Evolutionary conservation across 2,797 vertebrate species (phyloP), one percentile per base, ranked within the genome.

Genomic region (Lophura swinhoii): DNA sequence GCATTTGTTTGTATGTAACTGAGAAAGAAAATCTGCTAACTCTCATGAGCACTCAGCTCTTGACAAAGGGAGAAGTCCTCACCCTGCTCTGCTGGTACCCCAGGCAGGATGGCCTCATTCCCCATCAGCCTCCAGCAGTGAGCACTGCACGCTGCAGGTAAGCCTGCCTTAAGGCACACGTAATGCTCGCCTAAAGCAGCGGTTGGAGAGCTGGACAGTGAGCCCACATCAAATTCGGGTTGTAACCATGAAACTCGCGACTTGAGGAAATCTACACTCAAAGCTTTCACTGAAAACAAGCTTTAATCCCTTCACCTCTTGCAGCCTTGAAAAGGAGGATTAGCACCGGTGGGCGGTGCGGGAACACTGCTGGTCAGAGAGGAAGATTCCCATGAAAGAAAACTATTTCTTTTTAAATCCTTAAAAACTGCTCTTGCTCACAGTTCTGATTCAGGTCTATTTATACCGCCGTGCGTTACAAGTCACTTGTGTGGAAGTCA

Each of bases 51-150:
- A 12, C 8, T 37, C 33, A 0, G 5, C 53, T 66, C 6, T 1
- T 37, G 64, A 51, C 0, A 9, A 1, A 7, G 33, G 60, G 33
- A 43, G 29, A 41, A 46, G 49, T 78, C 58, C 84, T 70, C 53
- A 14, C n/a, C 51, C 63, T 8, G 26, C 62, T 51, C 80, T 2
- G 46, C 0, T 6, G 17, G 53, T 12, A 51, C 62, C 18, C 14
- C 10, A 7, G n/a, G 66, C 49, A 56, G 33, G 18, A 55, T 24
- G 48, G 48, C 23, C 23, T 22, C 48, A 24, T 13, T 23, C 63
- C 3, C 0, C 4, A 31, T 6, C 63, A 48, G 64, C 39, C 49
- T n/a, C 39, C 9, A 13, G 55, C 39, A 69, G 26, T 0, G 10
- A 56, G 60, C 35, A 56, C 59, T 67, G 59, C 37, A 4, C 35